Base-by-base conservation (phyloP, 2,888 invertebrate species). In the Dryobotodes eremita region DNA sequence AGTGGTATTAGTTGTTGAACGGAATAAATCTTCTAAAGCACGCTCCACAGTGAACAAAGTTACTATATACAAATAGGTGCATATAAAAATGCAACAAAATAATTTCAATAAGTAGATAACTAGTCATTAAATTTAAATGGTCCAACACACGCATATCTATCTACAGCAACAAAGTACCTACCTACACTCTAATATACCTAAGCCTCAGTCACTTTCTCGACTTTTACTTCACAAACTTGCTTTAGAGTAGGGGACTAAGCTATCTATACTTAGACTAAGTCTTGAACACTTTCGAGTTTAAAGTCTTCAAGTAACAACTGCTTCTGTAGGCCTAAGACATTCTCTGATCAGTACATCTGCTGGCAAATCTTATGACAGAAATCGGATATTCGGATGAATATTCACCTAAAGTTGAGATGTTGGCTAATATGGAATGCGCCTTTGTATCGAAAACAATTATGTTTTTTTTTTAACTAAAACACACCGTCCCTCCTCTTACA, bases 201-300 rank as follows among this genome's bases (percentile, higher is more conserved):
- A 46, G 46, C 46, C 46, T 72, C 55, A 11, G 46, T 20, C 11
- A 66, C 65, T 77, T 77, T 77, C 65, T 13, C 66, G 8, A 77
- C 59, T 66, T 66, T 59, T 50, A 77, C 42, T 66, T 42, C 36
- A 31, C 8, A 26, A 77, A 46, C 57, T 53, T 42, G 66, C 53
- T 66, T n/a, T 20, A 66, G 46, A 66, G 7, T 66, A 46, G 46
- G n/a, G 17, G 6, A 46, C 6, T 17, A 26, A 64, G 8, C 23
- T 23, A 2, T n/a, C 5, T 23, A 23, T 36, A 36, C 31, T 36
- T 36, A 36, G n/a, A n/a, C n/a, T 4, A 42, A 2, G 23, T 31
- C 17, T 31, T 48, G n/a, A 36, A 36, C 10, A 72, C 69, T 69
- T 48, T 71, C 26, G 23, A 15, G 20, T 20, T 7, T 23, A 23